Evolutionary conservation across 2,888 invertebrate species (phyloP), one percentile per base, ranked within the genome.

Genomic region (Opisthograptis luteolata): DNA sequence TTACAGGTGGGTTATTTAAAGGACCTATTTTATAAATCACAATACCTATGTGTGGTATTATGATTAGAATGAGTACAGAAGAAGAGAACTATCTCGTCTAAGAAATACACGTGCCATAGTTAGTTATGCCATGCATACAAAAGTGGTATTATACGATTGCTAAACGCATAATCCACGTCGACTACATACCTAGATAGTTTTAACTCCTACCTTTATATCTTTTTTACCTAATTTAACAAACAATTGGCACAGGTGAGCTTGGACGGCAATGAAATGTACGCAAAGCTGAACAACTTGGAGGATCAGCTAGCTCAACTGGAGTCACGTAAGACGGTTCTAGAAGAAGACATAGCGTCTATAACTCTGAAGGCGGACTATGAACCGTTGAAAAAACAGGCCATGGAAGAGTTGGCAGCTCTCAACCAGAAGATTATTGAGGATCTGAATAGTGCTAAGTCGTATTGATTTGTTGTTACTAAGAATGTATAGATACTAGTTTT

Each of bases 241-340:
- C 8, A 35, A 30, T 19, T 2, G 37, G 61, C 82, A 35, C 88
- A 94, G 92, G 79, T 87, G 47, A 92, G 92, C 64, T 84, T 96
- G 7, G 92, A 94, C 50, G 94, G 94, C 20, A 95, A 95, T 72
- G 95, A 95, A 76, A 94, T 94, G 73, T 93, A 94, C 66, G 77
- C 89, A 1, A 94, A 95, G 76, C 84, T 96, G n/a, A 92, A 92
- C 58, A 92, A 87, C 34, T 74, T 96, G 58, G 95, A 96, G 75
- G 93, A 93, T 42, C 94, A 94, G 71, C 84, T 95, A 64, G 92
- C 93, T 7, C 92, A 93, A 47, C 78, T 95, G 22, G 95, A 94
- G 64, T 92, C 92, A 57, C 93, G 93, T 60, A 95, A 95, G 73
- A 93, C 92, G 49, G 91, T 93, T 6, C 83, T 95, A 62, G 91